A percentile compares a stretch with the other conserved stretches of the same genome.
phyloP scores from a whole-genome alignment of 2,888 invertebrate species.

The Apamea monoglypha region DNA sequence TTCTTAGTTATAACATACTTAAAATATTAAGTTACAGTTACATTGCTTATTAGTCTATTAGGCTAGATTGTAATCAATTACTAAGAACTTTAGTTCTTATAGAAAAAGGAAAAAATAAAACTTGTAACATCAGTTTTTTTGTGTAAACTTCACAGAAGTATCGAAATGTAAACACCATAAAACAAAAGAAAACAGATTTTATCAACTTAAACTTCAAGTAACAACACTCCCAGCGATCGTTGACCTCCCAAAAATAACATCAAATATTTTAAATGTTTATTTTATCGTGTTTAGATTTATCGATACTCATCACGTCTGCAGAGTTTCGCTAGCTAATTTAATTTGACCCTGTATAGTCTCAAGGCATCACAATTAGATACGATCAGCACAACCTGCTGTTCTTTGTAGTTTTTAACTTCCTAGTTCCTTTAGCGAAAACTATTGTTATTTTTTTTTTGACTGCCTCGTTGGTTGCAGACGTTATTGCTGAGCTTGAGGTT shows the following conservation, averaged over 20 bases:
- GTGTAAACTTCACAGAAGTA: background rate
- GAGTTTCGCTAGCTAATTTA: background rate
- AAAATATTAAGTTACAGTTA: too few relatives aligned
- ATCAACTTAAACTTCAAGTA: background rate
- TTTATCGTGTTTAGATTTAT: too few relatives aligned
- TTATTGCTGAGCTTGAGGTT: background rate
- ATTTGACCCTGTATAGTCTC: background rate
- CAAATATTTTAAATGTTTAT: background rate
- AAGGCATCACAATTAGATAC: conserved; percentile 37
- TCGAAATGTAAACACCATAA: background rate
- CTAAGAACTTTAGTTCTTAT: too few relatives aligned
- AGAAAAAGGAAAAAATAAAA: too few relatives aligned
- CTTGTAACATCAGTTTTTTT: background rate
- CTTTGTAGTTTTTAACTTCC: conserved; percentile 31
- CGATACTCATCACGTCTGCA: background rate
- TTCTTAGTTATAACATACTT: too few relatives aligned
- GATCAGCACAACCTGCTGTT: conserved; percentile 9
- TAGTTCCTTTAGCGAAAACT: conserved; percentile 8
- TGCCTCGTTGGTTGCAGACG: background rate
- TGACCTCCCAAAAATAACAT: background rate
- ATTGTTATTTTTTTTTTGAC: conserved; percentile 9
- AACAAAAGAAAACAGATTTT: background rate
- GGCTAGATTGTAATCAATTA: too few relatives aligned
- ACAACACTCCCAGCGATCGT: background rate
- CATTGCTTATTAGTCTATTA: too few relatives aligned